These are phyloP conservation scores for Sylvia borin DNA, from an alignment of 2,797 vertebrate species.

Conservation along the genomic window DNA sequence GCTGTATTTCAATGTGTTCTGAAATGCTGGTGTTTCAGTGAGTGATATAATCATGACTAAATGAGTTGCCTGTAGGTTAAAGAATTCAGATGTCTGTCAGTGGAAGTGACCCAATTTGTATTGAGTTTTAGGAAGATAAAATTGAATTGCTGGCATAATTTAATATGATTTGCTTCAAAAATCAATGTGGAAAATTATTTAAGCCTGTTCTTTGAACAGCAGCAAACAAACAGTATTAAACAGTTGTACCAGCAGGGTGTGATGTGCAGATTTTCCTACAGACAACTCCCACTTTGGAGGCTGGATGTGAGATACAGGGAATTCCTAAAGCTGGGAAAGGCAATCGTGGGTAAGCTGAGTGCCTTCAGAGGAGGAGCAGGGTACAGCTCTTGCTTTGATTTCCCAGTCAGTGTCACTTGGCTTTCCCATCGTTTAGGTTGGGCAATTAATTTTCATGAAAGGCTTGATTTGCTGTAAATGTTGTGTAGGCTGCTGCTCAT, in stretches of 20 bases:
- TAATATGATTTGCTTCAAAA: conserved; percentile 1
- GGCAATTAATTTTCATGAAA: neutral
- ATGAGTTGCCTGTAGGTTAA: neutral
- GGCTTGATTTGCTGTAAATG: neutral
- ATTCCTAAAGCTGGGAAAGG: neutral
- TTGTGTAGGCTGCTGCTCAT: neutral
- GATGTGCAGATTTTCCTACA: neutral
- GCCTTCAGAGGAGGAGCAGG: neutral
- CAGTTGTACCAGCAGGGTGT: neutral
- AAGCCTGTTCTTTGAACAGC: neutral
- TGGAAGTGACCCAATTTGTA: neutral
- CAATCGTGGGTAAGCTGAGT: neutral
- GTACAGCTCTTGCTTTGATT: neutral
- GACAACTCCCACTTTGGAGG: neutral
- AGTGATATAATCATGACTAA: neutral
- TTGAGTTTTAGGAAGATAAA: neutral
- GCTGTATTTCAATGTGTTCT: neutral
- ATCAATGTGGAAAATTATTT: neutral
- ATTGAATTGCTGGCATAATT: neutral
- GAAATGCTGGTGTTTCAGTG: neutral
- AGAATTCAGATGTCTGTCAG: neutral
- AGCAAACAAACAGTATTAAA: neutral
- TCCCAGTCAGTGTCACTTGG: conserved; percentile 3
- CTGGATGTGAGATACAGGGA: neutral
- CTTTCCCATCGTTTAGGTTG: neutral